A percentile compares a stretch with the other conserved stretches of the same genome.
These are phyloP conservation scores for Oryzias sinensis DNA, from an alignment of 2,797 vertebrate species.

Conservation along the genomic window DNA sequence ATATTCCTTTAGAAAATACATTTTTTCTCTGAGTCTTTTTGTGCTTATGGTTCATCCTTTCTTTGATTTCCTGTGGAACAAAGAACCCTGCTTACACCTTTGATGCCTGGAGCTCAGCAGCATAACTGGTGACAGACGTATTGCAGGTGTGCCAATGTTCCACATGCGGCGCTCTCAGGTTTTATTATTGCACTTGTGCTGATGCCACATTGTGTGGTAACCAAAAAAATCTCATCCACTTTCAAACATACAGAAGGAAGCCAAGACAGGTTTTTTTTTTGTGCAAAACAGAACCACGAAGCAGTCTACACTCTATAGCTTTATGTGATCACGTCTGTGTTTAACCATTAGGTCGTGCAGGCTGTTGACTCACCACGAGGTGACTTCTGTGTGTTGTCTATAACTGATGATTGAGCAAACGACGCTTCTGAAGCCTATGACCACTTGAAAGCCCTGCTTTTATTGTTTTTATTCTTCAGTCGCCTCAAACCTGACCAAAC, in stretches of 20 bases:
- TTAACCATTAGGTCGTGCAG: background rate
- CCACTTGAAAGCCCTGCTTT: background rate
- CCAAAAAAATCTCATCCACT: slow-evolving; percentile 25
- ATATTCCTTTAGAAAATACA: no score
- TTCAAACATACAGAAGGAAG: slow-evolving; percentile 3
- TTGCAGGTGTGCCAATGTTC: slow-evolving; percentile 40
- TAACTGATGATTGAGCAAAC: background rate
- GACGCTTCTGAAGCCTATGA: background rate
- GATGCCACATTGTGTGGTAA: slow-evolving; percentile 22
- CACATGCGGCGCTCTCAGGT: slow-evolving; percentile 11
- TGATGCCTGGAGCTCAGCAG: slow-evolving; percentile 3
- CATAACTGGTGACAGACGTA: slow-evolving; percentile 47
- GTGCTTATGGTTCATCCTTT: slow-evolving; percentile 25
- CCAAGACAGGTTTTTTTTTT: background rate
- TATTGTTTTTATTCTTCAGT: background rate
- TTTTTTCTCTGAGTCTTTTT: slow-evolving; percentile 18
- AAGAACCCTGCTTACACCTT: slow-evolving; percentile 10
- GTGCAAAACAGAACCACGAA: slow-evolving; percentile 4
- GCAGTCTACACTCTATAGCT: slow-evolving; percentile 2
- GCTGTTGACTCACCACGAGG: background rate
- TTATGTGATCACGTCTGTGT: background rate
- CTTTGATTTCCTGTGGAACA: slow-evolving; percentile 33
- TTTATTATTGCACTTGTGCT: slow-evolving; percentile 22
- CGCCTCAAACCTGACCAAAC: background rate
- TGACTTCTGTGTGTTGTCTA: background rate